Conservation (phyloP, 1,140 invertebrate genomes). For the Danaus melanippus region DNA sequence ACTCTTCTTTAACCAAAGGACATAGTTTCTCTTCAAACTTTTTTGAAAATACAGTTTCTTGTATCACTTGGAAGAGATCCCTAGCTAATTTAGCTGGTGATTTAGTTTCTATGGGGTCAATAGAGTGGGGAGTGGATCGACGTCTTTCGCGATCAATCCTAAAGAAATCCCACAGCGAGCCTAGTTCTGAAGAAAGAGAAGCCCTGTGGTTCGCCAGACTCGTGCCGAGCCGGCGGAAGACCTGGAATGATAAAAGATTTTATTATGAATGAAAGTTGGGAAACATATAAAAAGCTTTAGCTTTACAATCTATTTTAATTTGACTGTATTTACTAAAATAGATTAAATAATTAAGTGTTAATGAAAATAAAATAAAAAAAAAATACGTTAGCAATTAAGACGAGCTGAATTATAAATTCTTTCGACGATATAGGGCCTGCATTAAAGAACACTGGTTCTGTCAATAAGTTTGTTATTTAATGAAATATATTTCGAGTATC, state of each 20-base stretch:
- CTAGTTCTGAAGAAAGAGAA: slow-evolving; percentile 60
- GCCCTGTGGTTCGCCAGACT: slow-evolving; percentile 59
- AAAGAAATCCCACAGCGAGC: slow-evolving; percentile 69
- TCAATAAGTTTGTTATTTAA: too few species aligned
- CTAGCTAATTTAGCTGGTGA: slow-evolving; percentile 58
- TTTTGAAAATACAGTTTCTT: slow-evolving; percentile 57
- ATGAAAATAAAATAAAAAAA: too few species aligned
- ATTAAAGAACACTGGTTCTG: too few species aligned
- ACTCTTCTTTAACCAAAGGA: slow-evolving; percentile 58
- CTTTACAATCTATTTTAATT: too few species aligned
- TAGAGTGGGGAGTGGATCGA: slow-evolving; percentile 42
- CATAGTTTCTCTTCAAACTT: slow-evolving; percentile 54
- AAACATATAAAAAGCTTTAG: too few species aligned
- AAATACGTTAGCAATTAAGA: too few species aligned
- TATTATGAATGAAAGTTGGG: too few species aligned
- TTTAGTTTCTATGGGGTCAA: slow-evolving; percentile 49
- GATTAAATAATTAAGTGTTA: too few species aligned
- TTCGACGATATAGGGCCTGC: too few species aligned
- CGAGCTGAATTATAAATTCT: too few species aligned
- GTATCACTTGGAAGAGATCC: slow-evolving; percentile 65
- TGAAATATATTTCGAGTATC: too few species aligned
- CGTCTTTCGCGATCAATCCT: slow-evolving; percentile 48
- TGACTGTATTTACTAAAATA: too few species aligned
- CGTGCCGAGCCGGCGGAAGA: slow-evolving; percentile 57
- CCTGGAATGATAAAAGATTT: slow-evolving; percentile 24